These are phyloP conservation scores for Furnarius figulus DNA, from an alignment of 2,113 vertebrate genomes.

Conservation along the genomic window DNA sequence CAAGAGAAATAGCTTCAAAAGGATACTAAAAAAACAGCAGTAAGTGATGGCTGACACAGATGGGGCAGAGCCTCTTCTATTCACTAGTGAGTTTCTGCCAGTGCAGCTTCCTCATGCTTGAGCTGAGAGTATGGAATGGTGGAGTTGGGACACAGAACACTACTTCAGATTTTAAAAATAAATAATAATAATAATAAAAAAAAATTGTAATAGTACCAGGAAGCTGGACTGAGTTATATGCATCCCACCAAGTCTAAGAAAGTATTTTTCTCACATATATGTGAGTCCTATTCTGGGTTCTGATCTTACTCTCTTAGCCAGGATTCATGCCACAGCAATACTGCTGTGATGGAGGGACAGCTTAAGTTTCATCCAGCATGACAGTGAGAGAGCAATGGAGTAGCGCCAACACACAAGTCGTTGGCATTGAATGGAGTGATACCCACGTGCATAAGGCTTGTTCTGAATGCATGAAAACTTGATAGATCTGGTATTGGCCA, in stretches of 20 bases:
- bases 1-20: neutral
- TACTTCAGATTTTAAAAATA: neutral
- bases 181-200: neutral
- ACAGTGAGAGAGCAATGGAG: neutral
- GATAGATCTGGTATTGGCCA: neutral
- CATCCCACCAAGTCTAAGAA: neutral
- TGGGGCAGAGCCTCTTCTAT: neutral
- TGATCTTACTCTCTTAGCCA: neutral
- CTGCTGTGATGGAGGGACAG: neutral
- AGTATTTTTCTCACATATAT: neutral
- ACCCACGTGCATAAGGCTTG: neutral
- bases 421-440: neutral
- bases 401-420: neutral
- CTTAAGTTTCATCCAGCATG: neutral
- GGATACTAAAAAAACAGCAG: neutral
- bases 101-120: neutral
- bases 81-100: fast-evolving
- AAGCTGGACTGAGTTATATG: neutral
- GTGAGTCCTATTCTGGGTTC: neutral
- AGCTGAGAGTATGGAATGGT: fast-evolving
- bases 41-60: neutral
- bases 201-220: neutral
- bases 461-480: neutral
- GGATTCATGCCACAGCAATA: neutral
- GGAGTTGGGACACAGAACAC: neutral